Percentiles rank a stretch among this genome's conserved stretches.
Conservation (phyloP, 2,113 vertebrate species). For the Anguilla rostrata region DNA sequence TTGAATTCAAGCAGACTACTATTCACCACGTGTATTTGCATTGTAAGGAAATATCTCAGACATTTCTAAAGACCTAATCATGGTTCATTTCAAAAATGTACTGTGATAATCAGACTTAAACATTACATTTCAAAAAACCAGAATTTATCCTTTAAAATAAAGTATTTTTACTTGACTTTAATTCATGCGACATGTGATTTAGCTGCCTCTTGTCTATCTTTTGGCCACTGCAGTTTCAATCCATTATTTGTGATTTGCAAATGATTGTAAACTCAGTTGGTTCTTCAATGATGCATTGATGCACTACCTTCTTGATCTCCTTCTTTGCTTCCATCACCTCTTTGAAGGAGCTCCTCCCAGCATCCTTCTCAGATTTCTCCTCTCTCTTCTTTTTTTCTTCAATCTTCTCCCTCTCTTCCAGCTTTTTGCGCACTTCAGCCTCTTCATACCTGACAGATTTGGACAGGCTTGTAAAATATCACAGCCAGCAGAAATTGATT, state of each 20-base stretch:
- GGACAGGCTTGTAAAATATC: background rate
- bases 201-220: background rate
- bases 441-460: conserved; percentile 86
- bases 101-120: too few species aligned
- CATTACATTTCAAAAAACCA: too few species aligned
- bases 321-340: conserved; percentile 64
- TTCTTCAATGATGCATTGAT: background rate
- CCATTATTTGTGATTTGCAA: background rate
- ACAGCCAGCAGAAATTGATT: background rate
- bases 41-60: too few species aligned
- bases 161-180: background rate
- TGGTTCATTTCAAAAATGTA: too few species aligned
- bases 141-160: background rate
- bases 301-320: conserved; percentile 72
- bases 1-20: too few species aligned
- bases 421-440: conserved; percentile 90
- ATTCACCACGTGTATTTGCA: too few species aligned
- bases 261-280: background rate
- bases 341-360: conserved; percentile 66
- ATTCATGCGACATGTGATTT: background rate
- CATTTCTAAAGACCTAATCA: too few species aligned
- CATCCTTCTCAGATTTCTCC: conserved; percentile 68
- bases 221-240: background rate
- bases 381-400: conserved; percentile 82
- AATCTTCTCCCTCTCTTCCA: conserved; percentile 87